phyloP scores from a whole-genome alignment of 2,888 invertebrate genomes.

The Petrophora chlorosata region DNA sequence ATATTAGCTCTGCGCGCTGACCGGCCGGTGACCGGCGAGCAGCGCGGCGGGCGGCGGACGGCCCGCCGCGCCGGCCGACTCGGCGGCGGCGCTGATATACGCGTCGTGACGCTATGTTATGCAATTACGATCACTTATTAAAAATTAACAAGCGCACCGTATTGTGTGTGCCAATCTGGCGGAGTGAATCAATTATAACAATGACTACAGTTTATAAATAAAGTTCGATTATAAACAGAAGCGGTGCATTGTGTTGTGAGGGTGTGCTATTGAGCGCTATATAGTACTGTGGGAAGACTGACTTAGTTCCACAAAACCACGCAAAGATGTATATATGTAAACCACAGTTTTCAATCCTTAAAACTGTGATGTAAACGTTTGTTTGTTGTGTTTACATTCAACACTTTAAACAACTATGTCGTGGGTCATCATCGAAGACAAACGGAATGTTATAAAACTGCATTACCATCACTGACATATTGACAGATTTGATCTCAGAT shows the following conservation, averaged over 20 bases:
- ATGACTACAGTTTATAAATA: slow-evolving; percentile 14
- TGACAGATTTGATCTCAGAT: too few species aligned
- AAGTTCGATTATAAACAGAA: slow-evolving; percentile 21
- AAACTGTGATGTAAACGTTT: too few species aligned
- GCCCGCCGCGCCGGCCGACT: too few species aligned
- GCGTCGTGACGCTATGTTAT: slow-evolving; percentile 69
- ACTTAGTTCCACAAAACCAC: too few species aligned
- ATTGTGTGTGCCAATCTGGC: slow-evolving; percentile 33
- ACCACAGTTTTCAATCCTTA: too few species aligned
- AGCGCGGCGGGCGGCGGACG: not conserved
- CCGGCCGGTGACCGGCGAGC: slow-evolving; percentile 41
- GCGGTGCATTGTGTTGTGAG: slow-evolving; percentile 19
- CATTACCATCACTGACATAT: too few species aligned
- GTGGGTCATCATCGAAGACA: too few species aligned
- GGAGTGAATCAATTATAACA: slow-evolving; percentile 23
- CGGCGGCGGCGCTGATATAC: slow-evolving; percentile 61
- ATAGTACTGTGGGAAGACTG: too few species aligned
- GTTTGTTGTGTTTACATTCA: too few species aligned
- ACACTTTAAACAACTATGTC: too few species aligned
- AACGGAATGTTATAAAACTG: too few species aligned
- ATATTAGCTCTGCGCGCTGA: slow-evolving; percentile 75
- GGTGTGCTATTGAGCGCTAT: slow-evolving; percentile 7
- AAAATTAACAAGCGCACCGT: slow-evolving; percentile 63
- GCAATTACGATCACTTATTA: slow-evolving; percentile 80
- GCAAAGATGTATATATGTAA: too few species aligned